A percentile compares a stretch with the other conserved stretches of the same genome.
These are phyloP conservation scores for Eulemur rufifrons DNA, from an alignment of 2,113 vertebrate species.

Conservation along the genomic window DNA sequence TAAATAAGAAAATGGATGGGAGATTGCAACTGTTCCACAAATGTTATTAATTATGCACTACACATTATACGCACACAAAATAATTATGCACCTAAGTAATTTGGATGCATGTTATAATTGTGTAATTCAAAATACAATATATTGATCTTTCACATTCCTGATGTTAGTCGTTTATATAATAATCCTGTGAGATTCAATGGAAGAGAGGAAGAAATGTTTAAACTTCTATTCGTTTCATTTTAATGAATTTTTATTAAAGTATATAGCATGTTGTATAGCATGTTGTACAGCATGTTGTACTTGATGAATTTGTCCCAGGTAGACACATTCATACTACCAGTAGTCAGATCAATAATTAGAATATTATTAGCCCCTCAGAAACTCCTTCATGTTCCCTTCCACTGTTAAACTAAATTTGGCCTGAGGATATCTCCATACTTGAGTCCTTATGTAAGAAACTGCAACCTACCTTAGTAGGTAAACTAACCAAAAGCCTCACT, in stretches of 20 bases:
- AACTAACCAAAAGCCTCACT: not conserved
- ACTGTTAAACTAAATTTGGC: not conserved
- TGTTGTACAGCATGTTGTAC: not conserved
- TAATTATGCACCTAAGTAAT: not conserved
- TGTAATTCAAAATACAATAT: conserved; percentile 3
- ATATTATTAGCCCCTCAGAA: not conserved
- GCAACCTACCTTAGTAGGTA: not conserved
- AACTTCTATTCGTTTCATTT: not conserved
- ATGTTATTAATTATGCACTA: not conserved
- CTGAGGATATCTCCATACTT: not conserved
- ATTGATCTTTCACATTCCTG: not conserved
- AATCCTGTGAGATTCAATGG: not conserved
- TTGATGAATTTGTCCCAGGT: conserved; percentile 28
- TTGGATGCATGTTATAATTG: not conserved
- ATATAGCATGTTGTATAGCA: not conserved
- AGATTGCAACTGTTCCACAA: not conserved
- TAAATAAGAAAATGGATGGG: conserved; percentile 26
- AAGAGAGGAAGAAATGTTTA: not conserved
- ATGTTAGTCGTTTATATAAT: not conserved
- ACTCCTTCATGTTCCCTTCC: not conserved
- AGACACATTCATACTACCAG: not conserved
- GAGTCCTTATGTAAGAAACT: not conserved
- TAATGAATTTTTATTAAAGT: not conserved
- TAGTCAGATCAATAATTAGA: not conserved
- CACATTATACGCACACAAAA: not conserved